These are phyloP conservation scores for Lasioglossum calceatum DNA, from an alignment of 2,888 invertebrate genomes.

Conservation along the genomic window DNA sequence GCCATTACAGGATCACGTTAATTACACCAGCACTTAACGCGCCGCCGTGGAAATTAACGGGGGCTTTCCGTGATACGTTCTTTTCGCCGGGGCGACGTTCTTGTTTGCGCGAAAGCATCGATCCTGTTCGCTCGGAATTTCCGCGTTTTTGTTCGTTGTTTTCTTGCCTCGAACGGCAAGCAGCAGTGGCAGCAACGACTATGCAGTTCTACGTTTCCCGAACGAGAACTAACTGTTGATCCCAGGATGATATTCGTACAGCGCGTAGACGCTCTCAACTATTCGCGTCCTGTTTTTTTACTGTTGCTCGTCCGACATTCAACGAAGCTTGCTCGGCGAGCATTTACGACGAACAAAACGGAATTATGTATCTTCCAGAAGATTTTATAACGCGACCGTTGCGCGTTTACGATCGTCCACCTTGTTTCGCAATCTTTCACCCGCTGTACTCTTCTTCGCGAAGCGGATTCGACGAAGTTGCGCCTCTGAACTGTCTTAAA, in stretches of 20 bases:
- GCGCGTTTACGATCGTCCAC: not conserved
- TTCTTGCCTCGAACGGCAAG: conserved; percentile 1
- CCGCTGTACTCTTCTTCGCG: not conserved
- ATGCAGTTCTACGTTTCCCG: not conserved
- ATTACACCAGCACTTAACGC: conserved; percentile 46
- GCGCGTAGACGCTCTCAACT: not conserved
- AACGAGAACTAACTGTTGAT: conserved; percentile 1
- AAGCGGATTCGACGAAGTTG: conserved; percentile 18
- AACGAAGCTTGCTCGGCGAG: not conserved
- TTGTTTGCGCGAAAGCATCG: conserved; percentile 10
- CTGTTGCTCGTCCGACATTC: not conserved
- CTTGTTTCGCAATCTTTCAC: conserved; percentile 5
- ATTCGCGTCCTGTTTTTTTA: not conserved
- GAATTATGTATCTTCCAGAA: not conserved
- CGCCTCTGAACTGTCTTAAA: conserved; percentile 27
- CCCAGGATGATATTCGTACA: not conserved
- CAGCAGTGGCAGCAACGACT: not conserved
- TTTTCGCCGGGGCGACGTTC: not conserved
- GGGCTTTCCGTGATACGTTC: conserved; percentile 36
- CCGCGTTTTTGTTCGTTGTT: not conserved
- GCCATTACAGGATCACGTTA: conserved; percentile 48
- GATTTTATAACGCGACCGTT: not conserved
- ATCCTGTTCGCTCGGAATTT: not conserved
- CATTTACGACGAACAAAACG: not conserved
- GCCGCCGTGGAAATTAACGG: conserved; percentile 51